phyloP scores from a whole-genome alignment of 2,888 invertebrate species.

The Melinaea marsaeus region DNA sequence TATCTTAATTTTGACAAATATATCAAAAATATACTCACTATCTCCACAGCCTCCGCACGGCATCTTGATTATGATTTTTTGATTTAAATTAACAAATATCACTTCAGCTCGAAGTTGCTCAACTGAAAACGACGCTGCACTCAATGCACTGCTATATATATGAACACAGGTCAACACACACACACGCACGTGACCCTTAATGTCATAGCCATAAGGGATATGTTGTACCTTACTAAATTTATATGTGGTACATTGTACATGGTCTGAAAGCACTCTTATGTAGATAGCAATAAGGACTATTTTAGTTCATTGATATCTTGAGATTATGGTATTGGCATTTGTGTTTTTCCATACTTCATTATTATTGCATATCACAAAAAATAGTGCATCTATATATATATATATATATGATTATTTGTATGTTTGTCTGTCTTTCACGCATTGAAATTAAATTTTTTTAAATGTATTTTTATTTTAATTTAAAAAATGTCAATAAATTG shows the following conservation, averaged over 20 bases:
- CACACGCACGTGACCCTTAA: conserved; percentile 10
- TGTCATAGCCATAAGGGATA: neutral
- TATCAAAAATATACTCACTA: conserved; percentile 49
- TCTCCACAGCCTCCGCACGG: conserved; percentile 71
- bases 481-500: too few relatives aligned
- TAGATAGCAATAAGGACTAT: neutral
- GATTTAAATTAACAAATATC: conserved; percentile 19
- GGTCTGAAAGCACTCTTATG: neutral
- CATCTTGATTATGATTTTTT: conserved; percentile 48
- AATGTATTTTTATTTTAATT: too few relatives aligned
- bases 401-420: too few relatives aligned
- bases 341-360: too few relatives aligned
- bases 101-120: conserved; percentile 12
- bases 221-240: neutral
- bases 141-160: conserved; percentile 28
- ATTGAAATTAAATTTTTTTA: too few relatives aligned
- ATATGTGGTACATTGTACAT: conserved; percentile 12
- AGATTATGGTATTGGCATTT: neutral
- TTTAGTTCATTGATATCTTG: neutral
- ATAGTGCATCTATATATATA: too few relatives aligned
- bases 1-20: neutral
- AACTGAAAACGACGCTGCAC: conserved; percentile 21
- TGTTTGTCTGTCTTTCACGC: too few relatives aligned
- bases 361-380: too few relatives aligned
- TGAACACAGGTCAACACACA: conserved; percentile 23